phyloP scores from a whole-genome alignment of 2,888 invertebrate genomes.

The Trypoxylon attenuatum region DNA sequence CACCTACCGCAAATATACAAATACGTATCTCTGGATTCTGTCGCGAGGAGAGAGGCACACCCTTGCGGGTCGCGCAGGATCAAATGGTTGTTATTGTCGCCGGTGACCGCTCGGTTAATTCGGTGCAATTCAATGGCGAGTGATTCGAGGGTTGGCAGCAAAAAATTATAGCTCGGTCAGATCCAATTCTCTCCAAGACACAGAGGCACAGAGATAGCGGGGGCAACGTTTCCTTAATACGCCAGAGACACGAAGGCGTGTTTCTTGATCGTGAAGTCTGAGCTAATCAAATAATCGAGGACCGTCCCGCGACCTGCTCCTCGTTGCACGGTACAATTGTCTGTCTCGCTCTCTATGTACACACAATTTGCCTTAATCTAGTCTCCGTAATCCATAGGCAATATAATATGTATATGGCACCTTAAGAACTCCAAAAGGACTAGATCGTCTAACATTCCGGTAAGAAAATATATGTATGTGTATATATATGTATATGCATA shows the following conservation, averaged over 20 bases:
- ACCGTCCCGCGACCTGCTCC: background rate
- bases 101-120: conserved; percentile 42
- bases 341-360: conserved; percentile 3
- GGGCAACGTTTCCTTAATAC: conserved; percentile 27
- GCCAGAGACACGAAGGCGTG: conserved; percentile 32
- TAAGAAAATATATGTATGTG: conserved; percentile 55
- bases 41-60: conserved; percentile 4
- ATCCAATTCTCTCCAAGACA: conserved; percentile 27
- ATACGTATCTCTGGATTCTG: conserved; percentile 23
- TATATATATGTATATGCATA: conserved; percentile 27
- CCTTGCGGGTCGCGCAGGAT: conserved; percentile 10
- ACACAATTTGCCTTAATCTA: conserved; percentile 2
- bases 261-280: conserved; percentile 4
- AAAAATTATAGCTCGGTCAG: conserved; percentile 32
- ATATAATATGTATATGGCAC: conserved; percentile 38
- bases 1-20: too few species aligned
- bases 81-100: conserved; percentile 43
- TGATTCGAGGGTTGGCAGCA: conserved; percentile 13
- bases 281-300: conserved; percentile 9
- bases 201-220: background rate
- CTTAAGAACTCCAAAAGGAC: conserved; percentile 39
- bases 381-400: conserved; percentile 19
- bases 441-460: conserved; percentile 47
- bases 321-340: background rate
- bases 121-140: conserved; percentile 23